Evolutionary conservation across 2,888 invertebrate species (phyloP), one percentile per base, ranked within the genome.

Genomic region (Lordiphosa andalusiaca): DNA sequence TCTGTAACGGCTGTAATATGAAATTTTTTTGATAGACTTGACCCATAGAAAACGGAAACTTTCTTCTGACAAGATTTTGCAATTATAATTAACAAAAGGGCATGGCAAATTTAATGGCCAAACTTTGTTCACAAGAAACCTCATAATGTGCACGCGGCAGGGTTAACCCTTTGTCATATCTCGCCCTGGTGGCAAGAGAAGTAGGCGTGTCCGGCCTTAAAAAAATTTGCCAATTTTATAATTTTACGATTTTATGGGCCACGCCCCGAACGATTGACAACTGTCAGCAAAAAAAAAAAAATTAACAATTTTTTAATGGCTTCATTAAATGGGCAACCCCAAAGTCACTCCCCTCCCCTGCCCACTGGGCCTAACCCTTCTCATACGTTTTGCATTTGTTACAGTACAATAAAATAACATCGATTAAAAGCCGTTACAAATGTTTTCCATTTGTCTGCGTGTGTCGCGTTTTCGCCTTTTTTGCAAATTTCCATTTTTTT

Each of bases 371-470:
- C 38, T 67, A 71, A 72, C 84, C 69, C 67, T 71, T 73, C 69
- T 41, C 57, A 36, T 73, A 33, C 73, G 55, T 84, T 77, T 77
- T 77, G 84, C 77, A 77, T 77, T 84, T 60, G 25, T 56, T 41
- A 35, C 33, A 53, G 37, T 13, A 44, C 16, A 35, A 39, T 39
- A 44, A 63, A 70, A 76, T 58, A 81, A 69, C 73, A 77, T 78
- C 84, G 68, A 81, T 84, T 78, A 78, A 78, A 81, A 74, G 71
- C 84, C 84, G 73, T 78, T 84, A 78, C 77, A 78, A 78, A 78
- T 84, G 84, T 81, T 77, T 84, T 78, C 82, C 77, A 77, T 77
- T 77, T 83, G 77, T 81, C 82, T 66, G 73, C 84, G 59, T 77
- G 81, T 61, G 84, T 63, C 63, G 54, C 75, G 39, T 56, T 63